Percentiles rank a stretch among this genome's conserved stretches.
These are phyloP conservation scores for Epinotia demarniana DNA, from an alignment of 2,888 invertebrate genomes.

Conservation along the genomic window DNA sequence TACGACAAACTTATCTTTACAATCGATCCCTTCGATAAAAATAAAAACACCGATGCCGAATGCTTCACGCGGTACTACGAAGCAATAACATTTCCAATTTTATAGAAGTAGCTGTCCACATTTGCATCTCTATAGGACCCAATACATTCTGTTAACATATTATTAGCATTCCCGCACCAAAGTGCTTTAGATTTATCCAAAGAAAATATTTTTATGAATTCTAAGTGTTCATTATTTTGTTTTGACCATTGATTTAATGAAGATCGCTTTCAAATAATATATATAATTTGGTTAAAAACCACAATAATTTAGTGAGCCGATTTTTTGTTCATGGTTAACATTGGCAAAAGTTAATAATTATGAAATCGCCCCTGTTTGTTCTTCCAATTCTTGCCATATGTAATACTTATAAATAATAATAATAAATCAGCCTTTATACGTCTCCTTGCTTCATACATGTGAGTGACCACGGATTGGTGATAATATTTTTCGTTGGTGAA, in stretches of 20 bases:
- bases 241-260: constrained; percentile 17
- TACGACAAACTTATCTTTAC: constrained; percentile 83
- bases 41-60: constrained; percentile 73
- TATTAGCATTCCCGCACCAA: constrained; percentile 73
- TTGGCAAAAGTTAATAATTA: too few species aligned
- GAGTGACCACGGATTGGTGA: too few species aligned
- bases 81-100: constrained; percentile 78
- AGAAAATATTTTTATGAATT: constrained; percentile 30
- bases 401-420: too few species aligned
- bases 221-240: constrained; percentile 24
- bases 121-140: constrained; percentile 79
- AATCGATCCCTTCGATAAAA: constrained; percentile 83
- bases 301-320: not conserved
- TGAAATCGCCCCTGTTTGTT: too few species aligned
- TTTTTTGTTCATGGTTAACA: too few species aligned
- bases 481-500: too few species aligned
- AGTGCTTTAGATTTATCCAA: constrained; percentile 43
- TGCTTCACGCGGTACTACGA: constrained; percentile 73
- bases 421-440: too few species aligned
- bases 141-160: constrained; percentile 76
- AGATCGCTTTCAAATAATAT: constrained; percentile 8
- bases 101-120: constrained; percentile 74
- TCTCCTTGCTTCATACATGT: too few species aligned
- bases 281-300: not conserved
- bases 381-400: too few species aligned